phyloP scores from a whole-genome alignment of 1,140 invertebrate genomes.

The Vollenhovia emeryi region DNA sequence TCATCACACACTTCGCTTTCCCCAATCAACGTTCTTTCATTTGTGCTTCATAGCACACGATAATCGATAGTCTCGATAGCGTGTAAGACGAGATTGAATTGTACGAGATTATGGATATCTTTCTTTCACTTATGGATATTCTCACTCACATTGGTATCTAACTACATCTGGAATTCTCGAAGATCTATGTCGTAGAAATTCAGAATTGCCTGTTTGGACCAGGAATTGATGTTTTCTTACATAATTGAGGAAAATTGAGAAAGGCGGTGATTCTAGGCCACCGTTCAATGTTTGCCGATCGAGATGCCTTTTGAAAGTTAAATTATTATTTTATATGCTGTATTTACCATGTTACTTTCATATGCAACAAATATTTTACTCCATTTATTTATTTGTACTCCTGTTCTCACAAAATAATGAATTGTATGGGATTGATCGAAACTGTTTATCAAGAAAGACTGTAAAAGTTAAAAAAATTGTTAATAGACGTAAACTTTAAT shows the following conservation, averaged over 20 bases:
- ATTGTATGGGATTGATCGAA: too few relatives aligned
- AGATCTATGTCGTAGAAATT: neutral
- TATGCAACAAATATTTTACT: neutral
- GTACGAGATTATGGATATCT: neutral
- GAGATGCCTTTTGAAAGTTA: slow-evolving; percentile 16
- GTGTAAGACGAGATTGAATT: slow-evolving; percentile 20
- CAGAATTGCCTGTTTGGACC: neutral
- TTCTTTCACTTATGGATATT: neutral
- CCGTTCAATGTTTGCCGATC: neutral
- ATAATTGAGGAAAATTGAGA: slow-evolving; percentile 7
- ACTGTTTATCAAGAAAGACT: too few relatives aligned
- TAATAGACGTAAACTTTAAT: too few relatives aligned
- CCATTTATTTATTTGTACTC: neutral
- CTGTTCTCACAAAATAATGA: too few relatives aligned
- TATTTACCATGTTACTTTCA: neutral
- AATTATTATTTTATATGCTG: neutral
- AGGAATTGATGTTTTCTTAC: slow-evolving; percentile 18
- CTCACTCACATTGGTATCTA: neutral
- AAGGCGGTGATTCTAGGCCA: neutral
- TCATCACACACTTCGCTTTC: slow-evolving; percentile 16
- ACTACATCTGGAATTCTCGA: neutral
- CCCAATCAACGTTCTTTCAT: slow-evolving; percentile 9
- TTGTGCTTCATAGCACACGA: slow-evolving; percentile 24
- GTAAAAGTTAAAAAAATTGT: too few relatives aligned
- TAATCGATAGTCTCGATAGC: slow-evolving; percentile 21